These are phyloP conservation scores for Cyclina sinensis DNA, from an alignment of 1,140 invertebrate genomes.

Conservation along the genomic window DNA sequence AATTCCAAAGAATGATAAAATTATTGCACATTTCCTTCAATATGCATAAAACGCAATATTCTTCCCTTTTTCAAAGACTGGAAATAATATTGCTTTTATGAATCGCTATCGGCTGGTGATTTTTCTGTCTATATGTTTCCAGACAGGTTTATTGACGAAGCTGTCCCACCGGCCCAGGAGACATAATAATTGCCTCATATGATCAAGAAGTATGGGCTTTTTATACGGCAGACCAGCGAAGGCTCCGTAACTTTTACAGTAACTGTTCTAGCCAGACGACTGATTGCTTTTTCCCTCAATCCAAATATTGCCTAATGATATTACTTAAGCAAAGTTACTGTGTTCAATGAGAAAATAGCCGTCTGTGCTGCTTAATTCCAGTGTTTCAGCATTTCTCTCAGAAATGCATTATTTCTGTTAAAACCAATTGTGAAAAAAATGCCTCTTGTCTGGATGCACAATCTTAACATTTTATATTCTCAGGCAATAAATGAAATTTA, in stretches of 20 bases:
- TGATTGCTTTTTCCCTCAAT: conserved; percentile 8
- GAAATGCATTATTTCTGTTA: conserved; percentile 28
- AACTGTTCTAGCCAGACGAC: conserved; percentile 10
- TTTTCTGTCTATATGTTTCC: not conserved
- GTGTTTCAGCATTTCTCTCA: not conserved
- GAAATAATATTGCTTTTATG: conserved; percentile 2
- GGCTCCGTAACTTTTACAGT: conserved; percentile 11
- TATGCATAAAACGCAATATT: no score
- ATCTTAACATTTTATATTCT: not conserved
- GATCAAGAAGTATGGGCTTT: conserved; percentile 17
- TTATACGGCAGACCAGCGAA: not conserved
- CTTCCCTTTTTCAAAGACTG: not conserved
- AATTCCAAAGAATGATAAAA: no score
- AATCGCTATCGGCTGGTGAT: not conserved
- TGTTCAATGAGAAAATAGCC: conserved; percentile 6
- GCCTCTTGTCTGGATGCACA: not conserved
- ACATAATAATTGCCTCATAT: conserved; percentile 27
- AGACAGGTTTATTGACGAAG: conserved; percentile 40
- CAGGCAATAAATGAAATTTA: not conserved
- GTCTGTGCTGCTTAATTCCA: not conserved
- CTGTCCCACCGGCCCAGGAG: not conserved
- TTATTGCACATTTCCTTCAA: no score
- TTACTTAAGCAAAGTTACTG: conserved; percentile 2
- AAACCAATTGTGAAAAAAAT: not conserved
- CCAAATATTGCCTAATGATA: conserved; percentile 12